These are phyloP conservation scores for Eupelmus urozonus DNA, from an alignment of 2,888 invertebrate genomes.

Conservation along the genomic window DNA sequence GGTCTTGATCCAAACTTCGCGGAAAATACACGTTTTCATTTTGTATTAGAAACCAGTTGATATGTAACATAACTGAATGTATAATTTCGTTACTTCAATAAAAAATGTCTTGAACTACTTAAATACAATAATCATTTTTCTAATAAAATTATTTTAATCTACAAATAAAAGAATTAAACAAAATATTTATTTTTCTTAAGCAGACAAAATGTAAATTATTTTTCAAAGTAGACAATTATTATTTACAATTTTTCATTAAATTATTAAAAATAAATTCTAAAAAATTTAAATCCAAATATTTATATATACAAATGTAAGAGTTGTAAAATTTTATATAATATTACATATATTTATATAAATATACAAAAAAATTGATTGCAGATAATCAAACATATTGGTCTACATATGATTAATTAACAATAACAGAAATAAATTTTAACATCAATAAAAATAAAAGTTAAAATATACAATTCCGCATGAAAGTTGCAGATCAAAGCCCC, in stretches of 20 bases:
- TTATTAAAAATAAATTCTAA: conserved; percentile 3
- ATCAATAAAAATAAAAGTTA: conserved; percentile 25
- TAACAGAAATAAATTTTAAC: conserved; percentile 48
- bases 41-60: not conserved
- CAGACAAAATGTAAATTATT: conserved; percentile 4
- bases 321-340: not conserved
- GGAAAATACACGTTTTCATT: conserved; percentile 2
- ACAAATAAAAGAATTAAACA: not conserved
- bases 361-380: conserved; percentile 23
- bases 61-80: too few relatives aligned
- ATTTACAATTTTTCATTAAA: conserved; percentile 43
- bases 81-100: too few relatives aligned
- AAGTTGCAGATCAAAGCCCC: conserved; percentile 48
- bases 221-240: conserved; percentile 26
- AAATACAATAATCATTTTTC: not conserved
- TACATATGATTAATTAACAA: conserved; percentile 36
- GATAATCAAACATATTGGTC: conserved; percentile 18
- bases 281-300: conserved; percentile 4
- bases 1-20: conserved; percentile 46
- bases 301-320: conserved; percentile 42
- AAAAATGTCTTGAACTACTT: too few relatives aligned
- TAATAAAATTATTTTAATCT: not conserved
- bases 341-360: conserved; percentile 28
- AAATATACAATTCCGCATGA: conserved; percentile 14
- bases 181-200: conserved; percentile 12